Percentiles rank a stretch among this genome's conserved stretches.
phyloP scores from a whole-genome alignment of 1,140 invertebrate species.

The Nebria ingens region DNA sequence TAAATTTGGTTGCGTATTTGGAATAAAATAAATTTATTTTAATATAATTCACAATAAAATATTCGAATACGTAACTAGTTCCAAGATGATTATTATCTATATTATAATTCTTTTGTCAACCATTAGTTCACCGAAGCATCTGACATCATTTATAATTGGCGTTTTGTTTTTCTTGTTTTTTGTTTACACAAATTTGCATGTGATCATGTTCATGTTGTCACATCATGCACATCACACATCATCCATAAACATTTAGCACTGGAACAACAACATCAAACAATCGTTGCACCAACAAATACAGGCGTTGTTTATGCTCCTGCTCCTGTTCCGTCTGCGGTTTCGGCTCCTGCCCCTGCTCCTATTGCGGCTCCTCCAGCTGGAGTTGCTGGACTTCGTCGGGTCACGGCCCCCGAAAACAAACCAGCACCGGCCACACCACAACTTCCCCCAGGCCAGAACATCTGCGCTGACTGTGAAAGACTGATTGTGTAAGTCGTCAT shows the following conservation, averaged over 20 bases:
- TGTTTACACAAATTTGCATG: neutral
- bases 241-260: too few species aligned
- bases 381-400: constrained; percentile 47
- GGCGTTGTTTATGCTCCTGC: constrained; percentile 34
- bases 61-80: too few species aligned
- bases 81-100: too few species aligned
- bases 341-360: constrained; percentile 38
- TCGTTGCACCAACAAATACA: constrained; percentile 26
- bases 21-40: too few species aligned
- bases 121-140: too few species aligned
- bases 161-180: too few species aligned
- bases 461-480: constrained; percentile 86
- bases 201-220: neutral
- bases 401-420: constrained; percentile 52
- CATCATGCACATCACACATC: constrained; percentile 4
- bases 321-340: constrained; percentile 24
- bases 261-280: constrained; percentile 12
- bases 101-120: too few species aligned
- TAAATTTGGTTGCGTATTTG: too few species aligned
- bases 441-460: constrained; percentile 75
- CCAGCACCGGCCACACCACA: constrained; percentile 45
- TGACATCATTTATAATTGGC: too few species aligned
- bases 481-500: constrained; percentile 90
- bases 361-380: too few species aligned
- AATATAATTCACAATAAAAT: too few species aligned